Evolutionary conservation across 2,797 vertebrate species (phyloP).

Genomic region (Acestrorhynchus altus): DNA sequence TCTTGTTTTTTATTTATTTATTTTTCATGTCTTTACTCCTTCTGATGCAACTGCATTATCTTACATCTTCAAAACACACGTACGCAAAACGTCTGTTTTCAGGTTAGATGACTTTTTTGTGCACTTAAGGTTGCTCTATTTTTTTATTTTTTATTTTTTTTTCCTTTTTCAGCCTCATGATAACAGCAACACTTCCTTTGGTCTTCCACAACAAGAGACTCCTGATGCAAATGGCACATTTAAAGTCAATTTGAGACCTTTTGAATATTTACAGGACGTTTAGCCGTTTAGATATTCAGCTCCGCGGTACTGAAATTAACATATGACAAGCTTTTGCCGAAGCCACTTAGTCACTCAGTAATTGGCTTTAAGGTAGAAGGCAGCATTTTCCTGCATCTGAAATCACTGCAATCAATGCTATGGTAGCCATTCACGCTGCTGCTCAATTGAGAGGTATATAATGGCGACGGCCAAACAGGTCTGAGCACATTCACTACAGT

Average conservation of each 20-base stretch:
- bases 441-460: not conserved
- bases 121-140: not conserved
- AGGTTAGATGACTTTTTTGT: not conserved
- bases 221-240: slow-evolving; percentile 7
- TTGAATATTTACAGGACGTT: slow-evolving; percentile 12
- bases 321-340: slow-evolving; percentile 7
- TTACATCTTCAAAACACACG: too few species aligned
- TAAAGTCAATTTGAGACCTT: slow-evolving; percentile 11
- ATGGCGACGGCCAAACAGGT: not conserved
- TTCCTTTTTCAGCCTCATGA: not conserved
- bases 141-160: not conserved
- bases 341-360: slow-evolving; percentile 9
- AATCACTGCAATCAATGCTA: not conserved
- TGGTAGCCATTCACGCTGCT: not conserved
- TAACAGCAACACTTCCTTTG: not conserved
- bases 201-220: not conserved
- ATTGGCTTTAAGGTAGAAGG: slow-evolving; percentile 5
- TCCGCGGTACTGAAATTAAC: not conserved
- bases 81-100: not conserved
- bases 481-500: not conserved
- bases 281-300: not conserved
- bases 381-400: not conserved
- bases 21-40: too few species aligned
- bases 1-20: too few species aligned
- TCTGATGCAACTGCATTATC: too few species aligned